Evolutionary conservation across 2,888 invertebrate genomes (phyloP).

Genomic region (Capitulum mitella): DNA sequence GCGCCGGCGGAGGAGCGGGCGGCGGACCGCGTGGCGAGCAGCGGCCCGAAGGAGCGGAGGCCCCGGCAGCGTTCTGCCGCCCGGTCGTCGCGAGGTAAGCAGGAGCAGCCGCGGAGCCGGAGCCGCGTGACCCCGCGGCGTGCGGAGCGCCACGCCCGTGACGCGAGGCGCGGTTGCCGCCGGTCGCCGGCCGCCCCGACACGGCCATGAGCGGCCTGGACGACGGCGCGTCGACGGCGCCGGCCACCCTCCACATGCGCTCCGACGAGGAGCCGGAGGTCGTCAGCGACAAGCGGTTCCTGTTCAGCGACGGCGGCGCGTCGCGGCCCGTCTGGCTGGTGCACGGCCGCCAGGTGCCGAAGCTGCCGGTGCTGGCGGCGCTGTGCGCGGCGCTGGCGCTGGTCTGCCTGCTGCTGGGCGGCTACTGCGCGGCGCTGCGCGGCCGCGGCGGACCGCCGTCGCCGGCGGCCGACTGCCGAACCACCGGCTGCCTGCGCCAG

Average conservation of each 20-base stretch:
- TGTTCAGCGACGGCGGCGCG: background rate
- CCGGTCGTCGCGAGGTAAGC: no score
- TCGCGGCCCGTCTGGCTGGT: background rate
- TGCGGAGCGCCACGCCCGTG: no score
- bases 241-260: background rate
- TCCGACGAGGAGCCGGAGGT: background rate
- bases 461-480: background rate
- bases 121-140: no score
- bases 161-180: no score
- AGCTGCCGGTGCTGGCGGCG: background rate
- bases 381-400: background rate
- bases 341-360: background rate
- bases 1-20: no score
- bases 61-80: no score
- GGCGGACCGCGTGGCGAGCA: no score
- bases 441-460: background rate
- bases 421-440: background rate
- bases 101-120: no score
- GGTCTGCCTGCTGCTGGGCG: conserved; percentile 3
- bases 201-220: conserved; percentile 8
- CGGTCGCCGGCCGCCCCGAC: background rate
- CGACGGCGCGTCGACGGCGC: background rate
- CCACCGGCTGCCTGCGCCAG: background rate
- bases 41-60: no score
- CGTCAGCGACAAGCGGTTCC: background rate